Base-by-base conservation (phyloP, 2,797 vertebrate genomes). In the Clarias pachynema region DNA sequence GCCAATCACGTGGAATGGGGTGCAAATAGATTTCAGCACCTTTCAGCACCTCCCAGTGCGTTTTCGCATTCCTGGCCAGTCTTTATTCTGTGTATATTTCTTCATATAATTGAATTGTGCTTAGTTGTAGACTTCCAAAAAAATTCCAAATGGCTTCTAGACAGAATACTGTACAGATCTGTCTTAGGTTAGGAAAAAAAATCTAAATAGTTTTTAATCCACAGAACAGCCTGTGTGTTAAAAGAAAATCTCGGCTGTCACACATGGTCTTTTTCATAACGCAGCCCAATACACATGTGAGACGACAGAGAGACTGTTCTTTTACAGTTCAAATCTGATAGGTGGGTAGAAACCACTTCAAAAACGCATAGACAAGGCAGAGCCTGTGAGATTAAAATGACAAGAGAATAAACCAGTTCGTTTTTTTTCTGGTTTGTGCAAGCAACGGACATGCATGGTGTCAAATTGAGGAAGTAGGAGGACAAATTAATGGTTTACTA, bases 1-100 rank as follows among this genome's bases (percentile, higher is more conserved):
- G 95, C 97, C 97, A 98, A 97, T 98, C 97, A 94, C 93, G 92
- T 95, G 91, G 86, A 94, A 92, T 91, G 92, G 63, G 92, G 89
- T 85, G 89, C 75, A 73, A 72, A 88, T 90, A 89, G 89, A 87
- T 92, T 94, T 95, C 95, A 94, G 95, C 95, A 91, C 96, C 97
- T 96, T 96, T 96, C 95, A 79, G 93, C 24, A 88, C 84, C 90
- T 93, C 91, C 91, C 93, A 90, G 93, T 93, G 91, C 92, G 92
- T 93, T 93, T 91, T 84, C 92, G 34, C 37, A 65, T 65, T 80
- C 60, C 60, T 40, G 57, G 16, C 57, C 57, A 60, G 22, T 77
- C 20, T 78, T 78, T 20, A 49, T 89, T 89, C 70, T 87, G 60
- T 34, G 44, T 34, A 63, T 34, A 29, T 59, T 62, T 79, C 40